Evolutionary conservation across 1,140 invertebrate genomes (phyloP), one percentile per base, ranked within the genome.

Genomic region (Drosophila equinoxialis): DNA sequence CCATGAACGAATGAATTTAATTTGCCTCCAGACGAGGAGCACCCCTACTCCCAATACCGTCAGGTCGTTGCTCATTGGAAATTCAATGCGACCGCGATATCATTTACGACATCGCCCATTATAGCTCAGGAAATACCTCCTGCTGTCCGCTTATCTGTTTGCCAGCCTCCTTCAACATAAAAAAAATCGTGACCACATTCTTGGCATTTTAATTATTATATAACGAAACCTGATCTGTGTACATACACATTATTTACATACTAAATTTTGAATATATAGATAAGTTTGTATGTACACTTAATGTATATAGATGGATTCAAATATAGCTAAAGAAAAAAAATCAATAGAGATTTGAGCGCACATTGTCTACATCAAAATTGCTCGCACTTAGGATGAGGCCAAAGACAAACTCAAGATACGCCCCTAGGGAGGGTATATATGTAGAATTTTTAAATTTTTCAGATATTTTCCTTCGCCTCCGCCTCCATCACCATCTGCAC

Each of bases 41-140:
- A 51, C 7, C 45, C 45, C 1, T 23, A 51, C 58, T 60, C 37
- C 35, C 11, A 39, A 39, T 13, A 11, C 11, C 3, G 10, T 62
- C 13, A 57, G 74, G 64, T 37, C 23, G 66, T 58, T 62, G 65
- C 68, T 78, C 74, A 82, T 78, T 82, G 65, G 79, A 82, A 82
- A 82, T 82, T 82, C 75, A 78, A 82, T 82, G 75, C 79, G 62
- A 75, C 37, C 58, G 68, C 68, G 51, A 77, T 78, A 78, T 78
- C 75, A 77, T 77, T 77, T 77, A 77, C 75, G 74, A 63, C 75
- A 77, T 77, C 41, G 74, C 74, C 73, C 75, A 77, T 77, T 77
- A 77, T 71, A 75, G 63, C 65, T 37, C 59, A 60, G 74, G 55
- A 57, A 64, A 37, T 60, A 63, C 37, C 42, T 33, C 51, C 62